These are phyloP conservation scores for Festucalex cinctus DNA, from an alignment of 2,113 vertebrate genomes.

Conservation along the genomic window DNA sequence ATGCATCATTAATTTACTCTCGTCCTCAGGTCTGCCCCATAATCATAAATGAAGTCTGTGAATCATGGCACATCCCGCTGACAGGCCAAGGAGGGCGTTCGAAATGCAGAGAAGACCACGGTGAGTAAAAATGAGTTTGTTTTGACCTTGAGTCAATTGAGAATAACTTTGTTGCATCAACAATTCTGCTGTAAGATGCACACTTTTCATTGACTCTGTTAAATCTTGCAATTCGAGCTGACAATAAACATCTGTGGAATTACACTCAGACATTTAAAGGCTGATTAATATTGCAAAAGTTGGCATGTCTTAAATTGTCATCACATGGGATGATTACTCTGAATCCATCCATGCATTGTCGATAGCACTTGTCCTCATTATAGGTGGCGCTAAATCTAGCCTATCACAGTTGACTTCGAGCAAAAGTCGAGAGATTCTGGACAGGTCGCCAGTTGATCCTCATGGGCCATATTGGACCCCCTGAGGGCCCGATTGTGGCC, in stretches of 20 bases:
- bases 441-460: too few relatives aligned
- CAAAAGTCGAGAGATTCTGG: too few relatives aligned
- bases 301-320: too few relatives aligned
- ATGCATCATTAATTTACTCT: conserved; percentile 65
- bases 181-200: neutral
- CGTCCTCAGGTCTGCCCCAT: conserved; percentile 56
- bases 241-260: neutral
- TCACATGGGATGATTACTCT: neutral
- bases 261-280: too few relatives aligned
- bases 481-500: too few relatives aligned
- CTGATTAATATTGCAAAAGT: too few relatives aligned
- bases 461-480: too few relatives aligned
- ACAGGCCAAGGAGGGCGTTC: conserved; percentile 40
- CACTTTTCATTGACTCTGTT: neutral
- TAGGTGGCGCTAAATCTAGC: too few relatives aligned
- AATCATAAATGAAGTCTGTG: conserved; percentile 65
- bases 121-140: conserved; percentile 20
- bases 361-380: too few relatives aligned
- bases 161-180: neutral
- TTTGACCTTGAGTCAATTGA: conserved; percentile 52
- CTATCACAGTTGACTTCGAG: too few relatives aligned
- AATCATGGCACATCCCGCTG: conserved; percentile 42
- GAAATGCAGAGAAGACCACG: conserved; percentile 35
- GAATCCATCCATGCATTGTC: too few relatives aligned
- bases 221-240: neutral